Evolutionary conservation across 2,888 invertebrate species (phyloP), one percentile per base, ranked within the genome.

Genomic region (Peribatodes rhomboidaria): DNA sequence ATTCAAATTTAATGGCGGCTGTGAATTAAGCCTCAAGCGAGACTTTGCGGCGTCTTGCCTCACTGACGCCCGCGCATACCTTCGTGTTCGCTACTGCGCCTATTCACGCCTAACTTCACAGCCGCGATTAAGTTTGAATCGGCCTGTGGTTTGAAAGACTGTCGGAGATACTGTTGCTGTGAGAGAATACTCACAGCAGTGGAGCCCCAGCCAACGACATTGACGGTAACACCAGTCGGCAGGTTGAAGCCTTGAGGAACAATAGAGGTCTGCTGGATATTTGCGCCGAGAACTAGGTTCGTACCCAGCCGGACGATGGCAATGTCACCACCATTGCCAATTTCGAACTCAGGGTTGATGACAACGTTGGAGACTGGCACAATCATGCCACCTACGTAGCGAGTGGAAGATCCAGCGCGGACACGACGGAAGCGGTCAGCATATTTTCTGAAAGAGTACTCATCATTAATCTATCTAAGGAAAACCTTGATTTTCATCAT

Each of bases 181-280:
- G n/a, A n/a, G n/a, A n/a, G n/a, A 1, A 37, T 41, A 75, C 79
- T 76, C 66, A 87, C 87, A 65, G 72, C 1, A 50, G 75, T 80
- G 0, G 71, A 47, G 0, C 88, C 88, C 88, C 88, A 88, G 22
- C 88, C 87, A 18, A 81, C 86, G 35, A 81, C 79, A 0, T 74
- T 69, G 0, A 86, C 85, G 0, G 80, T 74, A 0, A 77, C 2
- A 37, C 77, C 67, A 49, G 80, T 81, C 0, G 83, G 83, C 0
- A 86, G 27, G 0, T 0, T 0, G 0, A 54, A 9, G 1, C 57
- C 74, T 11, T 69, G 76, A 1, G 68, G 2, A 0, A 77, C n/a
- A 16, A 88, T 82, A 1, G 71, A 27, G 0, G 46, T 73, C 10
- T 61, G 77, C 61, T 80, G 77, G 0, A 87, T 58, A 0, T 67